Base-by-base conservation (phyloP, 1,140 invertebrate species). In the Bicyclus anynana region DNA sequence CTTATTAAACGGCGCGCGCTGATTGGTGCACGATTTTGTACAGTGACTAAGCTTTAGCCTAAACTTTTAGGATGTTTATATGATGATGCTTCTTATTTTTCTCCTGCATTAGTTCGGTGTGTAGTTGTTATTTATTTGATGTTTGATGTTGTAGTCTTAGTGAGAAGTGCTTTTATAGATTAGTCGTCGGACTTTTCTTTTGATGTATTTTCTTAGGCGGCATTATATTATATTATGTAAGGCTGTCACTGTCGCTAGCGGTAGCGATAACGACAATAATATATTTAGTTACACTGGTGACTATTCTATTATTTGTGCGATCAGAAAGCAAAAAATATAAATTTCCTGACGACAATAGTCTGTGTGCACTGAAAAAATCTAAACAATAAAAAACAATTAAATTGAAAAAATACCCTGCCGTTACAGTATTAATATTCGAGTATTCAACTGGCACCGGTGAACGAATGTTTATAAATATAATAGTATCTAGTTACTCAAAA, bases 121-220 rank as follows among this genome's bases (percentile, higher is more conserved):
- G 57, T 75, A 68, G n/a, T n/a, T n/a, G n/a, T n/a, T n/a, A n/a
- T 86, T 86, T 71, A 60, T 82, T 86, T 83, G 74, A 78, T 80
- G 84, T 87, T 87, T 77, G 81, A 62, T 87, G 83, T 87, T 69
- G 83, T 80, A 75, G 72, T 62, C 21, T 68, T 84, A 83, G 77
- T 62, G 51, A 58, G 68, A 80, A 84, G 74, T 79, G 83, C 80
- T 86, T 84, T 84, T 79, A 77, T 83, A 81, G 78, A 69, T 53
- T 49, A 65, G 66, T 63, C 62, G 53, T 58, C 12, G 4, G 10
- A 33, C n/a, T 52, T 44, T 29, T 7, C 23, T 42, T 44, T 42
- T 10, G n/a, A 35, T 35, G 33, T 10, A 35, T 13, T 12, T 35
- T 16, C 17, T 9, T 46, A 21, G 9, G 3, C 2, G 23, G 23